These are phyloP conservation scores for Siphonodentalium dalli DNA, from an alignment of 2,888 invertebrate species.

Conservation along the genomic window DNA sequence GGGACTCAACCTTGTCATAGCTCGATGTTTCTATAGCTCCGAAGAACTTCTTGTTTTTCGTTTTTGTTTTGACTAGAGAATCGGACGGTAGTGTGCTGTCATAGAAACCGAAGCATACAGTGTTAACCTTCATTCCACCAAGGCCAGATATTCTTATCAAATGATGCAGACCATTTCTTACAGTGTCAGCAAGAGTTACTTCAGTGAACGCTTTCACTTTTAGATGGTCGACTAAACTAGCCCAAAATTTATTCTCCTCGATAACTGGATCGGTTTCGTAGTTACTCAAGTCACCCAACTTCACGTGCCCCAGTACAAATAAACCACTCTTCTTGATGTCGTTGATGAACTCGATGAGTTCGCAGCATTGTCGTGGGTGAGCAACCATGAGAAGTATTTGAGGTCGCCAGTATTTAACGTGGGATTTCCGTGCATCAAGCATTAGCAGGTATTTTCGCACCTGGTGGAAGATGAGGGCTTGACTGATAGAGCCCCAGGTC, in stretches of 20 bases:
- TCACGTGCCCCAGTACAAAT: constrained; percentile 87
- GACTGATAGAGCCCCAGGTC: constrained; percentile 96
- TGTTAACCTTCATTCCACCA: constrained; percentile 99
- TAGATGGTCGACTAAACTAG: constrained; percentile 91
- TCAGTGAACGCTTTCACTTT: constrained; percentile 93
- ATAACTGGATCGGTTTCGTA: constrained; percentile 74
- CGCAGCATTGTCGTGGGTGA: constrained; percentile 87
- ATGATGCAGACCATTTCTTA: constrained; percentile 91
- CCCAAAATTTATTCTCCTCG: constrained; percentile 86
- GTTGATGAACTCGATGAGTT: constrained; percentile 95
- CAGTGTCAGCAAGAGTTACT: constrained; percentile 83
- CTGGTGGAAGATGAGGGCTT: constrained; percentile 99
- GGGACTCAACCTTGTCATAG: constrained; percentile 32
- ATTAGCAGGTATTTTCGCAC: constrained; percentile 95
- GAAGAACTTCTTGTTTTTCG: constrained; percentile 35
- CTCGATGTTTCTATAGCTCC: constrained; percentile 32
- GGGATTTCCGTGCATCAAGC: constrained; percentile 93
- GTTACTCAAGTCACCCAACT: constrained; percentile 69
- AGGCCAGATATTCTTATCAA: constrained; percentile 89
- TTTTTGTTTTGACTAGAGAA: constrained; percentile 33
- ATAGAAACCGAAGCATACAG: constrained; percentile 88
- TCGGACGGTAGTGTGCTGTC: constrained; percentile 78
- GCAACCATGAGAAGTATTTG: constrained; percentile 92
- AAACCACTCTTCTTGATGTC: constrained; percentile 92
- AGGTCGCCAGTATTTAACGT: constrained; percentile 99